Evolutionary conservation across 2,113 vertebrate species (phyloP).

Genomic region (Marmota flaviventris): DNA sequence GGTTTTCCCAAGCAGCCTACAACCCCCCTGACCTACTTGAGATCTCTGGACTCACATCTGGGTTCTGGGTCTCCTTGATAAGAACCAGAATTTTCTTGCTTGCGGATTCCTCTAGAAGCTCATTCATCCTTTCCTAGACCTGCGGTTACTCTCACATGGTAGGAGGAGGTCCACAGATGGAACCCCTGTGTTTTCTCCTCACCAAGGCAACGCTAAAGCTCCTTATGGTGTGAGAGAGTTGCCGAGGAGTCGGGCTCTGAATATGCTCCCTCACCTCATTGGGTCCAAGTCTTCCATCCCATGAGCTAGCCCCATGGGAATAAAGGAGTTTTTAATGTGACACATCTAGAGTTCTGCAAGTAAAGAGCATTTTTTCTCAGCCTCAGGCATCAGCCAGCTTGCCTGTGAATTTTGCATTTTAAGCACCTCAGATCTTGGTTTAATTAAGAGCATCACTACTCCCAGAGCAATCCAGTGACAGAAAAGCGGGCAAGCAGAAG

Average conservation of each 20-base stretch:
- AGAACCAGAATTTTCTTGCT: not conserved
- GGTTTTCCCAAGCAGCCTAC: not conserved
- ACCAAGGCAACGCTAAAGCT: not conserved
- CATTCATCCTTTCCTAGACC: not conserved
- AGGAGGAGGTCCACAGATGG: not conserved
- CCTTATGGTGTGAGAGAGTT: not conserved
- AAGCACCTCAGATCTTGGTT: conserved; percentile 77
- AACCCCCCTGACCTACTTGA: not conserved
- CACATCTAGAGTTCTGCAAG: conserved; percentile 5
- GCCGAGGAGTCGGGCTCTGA: not conserved
- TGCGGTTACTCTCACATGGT: not conserved
- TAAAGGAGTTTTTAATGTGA: not conserved
- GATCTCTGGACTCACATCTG: not conserved
- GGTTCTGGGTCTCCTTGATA: not conserved
- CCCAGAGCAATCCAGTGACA: conserved; percentile 69
- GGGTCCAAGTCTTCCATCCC: not conserved
- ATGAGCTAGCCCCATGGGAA: not conserved
- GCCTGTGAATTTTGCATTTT: conserved; percentile 78
- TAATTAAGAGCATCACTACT: conserved; percentile 80
- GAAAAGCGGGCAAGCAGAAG: conserved; percentile 57
- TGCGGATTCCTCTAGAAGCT: not conserved
- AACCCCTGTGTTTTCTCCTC: not conserved
- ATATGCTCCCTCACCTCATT: not conserved
- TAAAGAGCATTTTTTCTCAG: conserved; percentile 57
- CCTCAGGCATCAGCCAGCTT: conserved; percentile 63